Evolutionary conservation across 2,888 invertebrate species (phyloP), one percentile per base, ranked within the genome.

Genomic region (Drosophila koepferae): DNA sequence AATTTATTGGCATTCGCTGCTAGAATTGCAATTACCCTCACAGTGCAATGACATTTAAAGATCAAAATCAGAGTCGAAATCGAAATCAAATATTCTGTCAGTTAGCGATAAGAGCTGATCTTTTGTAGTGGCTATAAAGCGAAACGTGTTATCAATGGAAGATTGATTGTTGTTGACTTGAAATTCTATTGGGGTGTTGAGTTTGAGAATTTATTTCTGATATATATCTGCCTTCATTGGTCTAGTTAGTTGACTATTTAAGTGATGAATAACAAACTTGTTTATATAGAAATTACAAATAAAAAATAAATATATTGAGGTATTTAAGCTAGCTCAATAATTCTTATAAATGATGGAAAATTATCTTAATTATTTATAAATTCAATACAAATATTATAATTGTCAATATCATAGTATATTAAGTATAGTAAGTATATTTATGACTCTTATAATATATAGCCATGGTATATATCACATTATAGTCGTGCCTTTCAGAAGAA

Each of bases 1-100:
- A 77, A 79, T 88, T 86, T 89, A 88, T 86, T 82, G 66, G 44
- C 64, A 63, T 31, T 53, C 69, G 68, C 56, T 68, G 55, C 64
- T 54, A 54, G 74, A 62, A 67, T 78, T 56, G 72, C 73, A 75
- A 59, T 70, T 67, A 70, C 51, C 49, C 51, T 49, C 62, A 67
- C 75, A 73, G 85, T 63, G 74, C 77, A 66, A 67, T 82, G 75
- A 77, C 80, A 49, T 53, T 51, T 18, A 34, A 16, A 36, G 59
- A 41, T 49, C 44, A 43, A 44, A 53, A 74, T 77, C 72, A 40
- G 18, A 41, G 54, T 49, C 59, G 58, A 62, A 74, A 74, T 66
- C 41, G 54, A 70, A 71, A 82, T 74, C 64, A 60, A 55, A 64
- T 62, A 51, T 63, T 43, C 58, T 63, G 66, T 55, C 66, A 76